Percentiles rank a stretch among this genome's conserved stretches.
phyloP scores from a whole-genome alignment of 2,797 vertebrate genomes.

The Siniperca obscura region DNA sequence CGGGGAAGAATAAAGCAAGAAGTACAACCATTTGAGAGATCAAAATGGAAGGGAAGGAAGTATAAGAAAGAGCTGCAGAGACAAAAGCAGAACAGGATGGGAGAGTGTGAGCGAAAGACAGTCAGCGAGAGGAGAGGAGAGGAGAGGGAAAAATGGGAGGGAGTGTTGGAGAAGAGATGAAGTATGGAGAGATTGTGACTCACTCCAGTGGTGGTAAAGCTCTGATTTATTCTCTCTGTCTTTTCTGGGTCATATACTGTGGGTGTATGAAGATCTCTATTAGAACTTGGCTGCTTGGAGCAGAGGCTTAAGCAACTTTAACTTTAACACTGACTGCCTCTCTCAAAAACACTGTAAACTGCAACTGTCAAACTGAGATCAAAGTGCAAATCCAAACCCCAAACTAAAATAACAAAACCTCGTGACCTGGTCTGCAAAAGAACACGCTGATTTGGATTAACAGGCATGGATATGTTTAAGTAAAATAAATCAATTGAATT shows the following conservation, averaged over 20 bases:
- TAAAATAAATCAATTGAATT: neutral
- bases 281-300: conserved; percentile 68
- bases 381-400: conserved; percentile 41
- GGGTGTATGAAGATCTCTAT: conserved; percentile 78
- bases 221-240: conserved; percentile 84
- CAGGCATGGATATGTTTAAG: neutral
- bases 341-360: conserved; percentile 54
- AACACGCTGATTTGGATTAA: neutral
- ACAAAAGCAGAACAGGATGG: conserved; percentile 57
- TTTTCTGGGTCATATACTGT: conserved; percentile 86
- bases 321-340: conserved; percentile 50
- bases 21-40: conserved; percentile 44
- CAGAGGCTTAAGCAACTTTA: conserved; percentile 77
- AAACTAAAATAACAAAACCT: conserved; percentile 39
- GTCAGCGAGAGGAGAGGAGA: conserved; percentile 52
- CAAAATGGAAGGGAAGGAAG: conserved; percentile 57
- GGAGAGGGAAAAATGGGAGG: conserved; percentile 61
- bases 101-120: conserved; percentile 58
- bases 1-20: conserved; percentile 54
- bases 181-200: conserved; percentile 81
- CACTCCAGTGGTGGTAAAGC: conserved; percentile 81
- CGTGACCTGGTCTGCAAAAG: neutral
- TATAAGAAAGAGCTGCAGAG: conserved; percentile 51
- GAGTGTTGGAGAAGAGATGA: conserved; percentile 67
- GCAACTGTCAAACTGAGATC: conserved; percentile 36